Base-by-base conservation (phyloP, 2,113 vertebrate species). In the Noctilio leporinus region DNA sequence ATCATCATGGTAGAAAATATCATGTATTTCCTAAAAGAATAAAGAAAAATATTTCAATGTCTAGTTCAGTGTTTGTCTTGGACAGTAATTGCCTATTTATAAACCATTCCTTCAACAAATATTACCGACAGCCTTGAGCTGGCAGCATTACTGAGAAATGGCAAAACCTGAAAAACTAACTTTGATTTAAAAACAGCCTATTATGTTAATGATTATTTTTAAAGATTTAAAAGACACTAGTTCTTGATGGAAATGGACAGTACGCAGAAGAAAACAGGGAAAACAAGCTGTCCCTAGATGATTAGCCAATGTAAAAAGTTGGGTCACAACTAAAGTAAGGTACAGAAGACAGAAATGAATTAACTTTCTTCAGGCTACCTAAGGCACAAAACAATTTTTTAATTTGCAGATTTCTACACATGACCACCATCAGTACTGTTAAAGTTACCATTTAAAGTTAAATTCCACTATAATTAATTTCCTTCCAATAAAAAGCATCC, bases 391-490 rank as follows among this genome's bases (percentile, higher is more conserved):
- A 95, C 38, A 75, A 72, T 45, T 86, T 49, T 81, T 82, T 28
- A 90, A 4, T 80, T 90, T 90, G 59, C 62, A 77, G 49, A 67
- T 59, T 92, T n/a, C 82, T 88, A 65, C n/a, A 30, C 33, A 49
- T 91, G 38, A n/a, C 35, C 82, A 22, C 14, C 92, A 45, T 88
- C 77, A 76, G 78, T 55, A 70, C 49, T 73, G 47, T 62, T 92
- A 89, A 95, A 89, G 38, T 7, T 95, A 20, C 64, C 12, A 57
- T 28, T 86, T 84, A 89, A 83, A 7, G 24, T 85, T 92, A 86
- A 95, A 94, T 64, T 65, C 45, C 14, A 95, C 53, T 92, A 64
- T 67, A 95, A 82, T 88, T 95, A 96, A 93, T 62, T 92, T 33
- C 35, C 64, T 95, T 95, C 81, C 81, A 94, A 86, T 89, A 78